These are phyloP conservation scores for Paramormyrops hopkinsi DNA, from an alignment of 2,797 vertebrate species.

Conservation along the genomic window DNA sequence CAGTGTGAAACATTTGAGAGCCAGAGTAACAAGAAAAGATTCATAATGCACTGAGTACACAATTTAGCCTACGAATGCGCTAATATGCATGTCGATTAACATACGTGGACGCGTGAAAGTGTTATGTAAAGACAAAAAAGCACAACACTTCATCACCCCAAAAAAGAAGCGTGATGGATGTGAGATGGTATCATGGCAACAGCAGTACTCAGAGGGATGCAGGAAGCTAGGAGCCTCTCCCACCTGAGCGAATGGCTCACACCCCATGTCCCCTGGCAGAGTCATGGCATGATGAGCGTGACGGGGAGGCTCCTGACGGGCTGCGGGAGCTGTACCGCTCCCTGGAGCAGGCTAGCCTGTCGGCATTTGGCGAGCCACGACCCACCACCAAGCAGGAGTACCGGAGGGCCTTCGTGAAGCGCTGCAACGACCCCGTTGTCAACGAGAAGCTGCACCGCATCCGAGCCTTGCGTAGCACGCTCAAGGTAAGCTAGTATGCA, in stretches of 20 bases:
- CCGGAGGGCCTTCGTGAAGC: slow-evolving; percentile 69
- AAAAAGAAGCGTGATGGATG: not conserved
- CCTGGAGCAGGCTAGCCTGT: slow-evolving; percentile 73
- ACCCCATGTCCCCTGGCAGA: not conserved
- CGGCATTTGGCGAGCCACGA: slow-evolving; percentile 71
- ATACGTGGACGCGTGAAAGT: not conserved
- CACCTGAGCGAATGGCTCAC: not conserved
- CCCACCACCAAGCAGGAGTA: slow-evolving; percentile 77
- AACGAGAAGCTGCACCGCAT: slow-evolving; percentile 82
- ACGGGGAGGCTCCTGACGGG: slow-evolving; percentile 58
- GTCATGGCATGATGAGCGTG: slow-evolving; percentile 56
- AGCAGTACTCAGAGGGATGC: not conserved
- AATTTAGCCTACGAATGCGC: not conserved
- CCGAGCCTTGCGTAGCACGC: slow-evolving; percentile 78
- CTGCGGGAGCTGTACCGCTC: slow-evolving; percentile 75
- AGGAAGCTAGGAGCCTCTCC: not conserved
- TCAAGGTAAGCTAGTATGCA: slow-evolving; percentile 65
- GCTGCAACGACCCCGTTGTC: slow-evolving; percentile 72
- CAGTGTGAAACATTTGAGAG: not conserved
- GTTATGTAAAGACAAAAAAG: not conserved
- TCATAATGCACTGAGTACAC: not conserved
- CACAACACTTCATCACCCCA: not conserved
- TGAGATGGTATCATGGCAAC: slow-evolving; percentile 2
- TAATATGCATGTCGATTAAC: not conserved
- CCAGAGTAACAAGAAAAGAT: not conserved